Percentiles rank a stretch among this genome's conserved stretches.
Conservation (phyloP, 2,888 invertebrate species). For the Aphidoletes aphidimyza region DNA sequence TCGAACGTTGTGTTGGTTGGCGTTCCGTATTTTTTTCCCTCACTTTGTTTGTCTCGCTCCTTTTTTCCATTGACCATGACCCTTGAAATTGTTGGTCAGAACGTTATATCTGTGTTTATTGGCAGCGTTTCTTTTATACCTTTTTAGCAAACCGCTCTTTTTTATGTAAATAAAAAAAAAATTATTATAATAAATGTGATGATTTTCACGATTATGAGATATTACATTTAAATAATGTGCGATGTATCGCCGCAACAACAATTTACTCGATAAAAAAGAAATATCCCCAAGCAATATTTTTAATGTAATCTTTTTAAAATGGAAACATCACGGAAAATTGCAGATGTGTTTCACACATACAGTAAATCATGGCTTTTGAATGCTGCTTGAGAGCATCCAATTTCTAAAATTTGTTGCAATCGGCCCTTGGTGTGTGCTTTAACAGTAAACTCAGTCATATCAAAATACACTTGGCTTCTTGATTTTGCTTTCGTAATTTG, state of each 20-base stretch:
- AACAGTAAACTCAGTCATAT: too few species aligned
- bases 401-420: too few species aligned
- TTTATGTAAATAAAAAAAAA: background rate
- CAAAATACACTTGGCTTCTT: too few species aligned
- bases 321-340: conserved; percentile 6
- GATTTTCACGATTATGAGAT: conserved; percentile 49
- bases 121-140: background rate
- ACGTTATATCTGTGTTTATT: background rate
- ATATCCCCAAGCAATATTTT: background rate
- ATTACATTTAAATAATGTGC: conserved; percentile 49
- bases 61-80: conserved; percentile 37
- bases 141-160: background rate
- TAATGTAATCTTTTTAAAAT: conserved; percentile 45
- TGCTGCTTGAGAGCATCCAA: too few species aligned
- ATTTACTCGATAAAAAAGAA: too few species aligned
- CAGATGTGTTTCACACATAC: background rate
- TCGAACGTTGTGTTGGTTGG: background rate
- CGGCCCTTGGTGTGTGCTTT: too few species aligned
- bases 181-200: conserved; percentile 35
- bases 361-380: too few species aligned
- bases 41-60: too few species aligned
- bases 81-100: conserved; percentile 5
- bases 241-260: background rate
- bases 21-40: background rate
- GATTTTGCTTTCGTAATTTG: too few species aligned